phyloP scores from a whole-genome alignment of 2,113 vertebrate species.

The Gymnorhina tibicen region DNA sequence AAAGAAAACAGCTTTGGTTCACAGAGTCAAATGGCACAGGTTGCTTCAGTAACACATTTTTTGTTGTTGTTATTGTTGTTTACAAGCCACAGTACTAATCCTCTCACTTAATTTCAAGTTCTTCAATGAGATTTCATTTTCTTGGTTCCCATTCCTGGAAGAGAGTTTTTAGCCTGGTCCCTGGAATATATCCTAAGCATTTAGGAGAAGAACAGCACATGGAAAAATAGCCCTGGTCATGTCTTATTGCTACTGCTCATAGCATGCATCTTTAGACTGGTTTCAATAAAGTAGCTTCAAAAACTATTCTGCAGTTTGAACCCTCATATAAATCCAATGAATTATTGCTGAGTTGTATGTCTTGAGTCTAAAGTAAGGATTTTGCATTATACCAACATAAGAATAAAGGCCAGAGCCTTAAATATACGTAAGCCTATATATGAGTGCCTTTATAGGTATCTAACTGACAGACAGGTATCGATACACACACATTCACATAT shows the following conservation, averaged over 20 bases:
- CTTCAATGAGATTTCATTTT: neutral
- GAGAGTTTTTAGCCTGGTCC: neutral
- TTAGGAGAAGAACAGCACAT: neutral
- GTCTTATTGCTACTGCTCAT: neutral
- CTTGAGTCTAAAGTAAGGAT: neutral
- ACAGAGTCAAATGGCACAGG: neutral
- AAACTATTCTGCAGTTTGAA: neutral
- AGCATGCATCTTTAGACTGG: neutral
- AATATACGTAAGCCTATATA: neutral
- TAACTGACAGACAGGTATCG: accelerated
- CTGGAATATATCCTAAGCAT: neutral
- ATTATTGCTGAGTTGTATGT: neutral
- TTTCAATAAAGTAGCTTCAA: neutral
- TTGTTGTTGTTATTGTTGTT: neutral
- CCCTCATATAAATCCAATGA: neutral
- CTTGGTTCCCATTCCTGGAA: neutral
- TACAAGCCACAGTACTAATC: neutral
- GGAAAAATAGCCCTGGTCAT: neutral
- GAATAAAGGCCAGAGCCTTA: neutral
- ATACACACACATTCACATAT: neutral
- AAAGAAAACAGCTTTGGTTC: neutral
- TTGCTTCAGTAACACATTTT: neutral
- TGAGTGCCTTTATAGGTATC: neutral
- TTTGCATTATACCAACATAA: neutral
- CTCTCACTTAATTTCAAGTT: neutral